Base-by-base conservation (phyloP, 1,140 invertebrate species). In the Neodiprion pinetum region DNA sequence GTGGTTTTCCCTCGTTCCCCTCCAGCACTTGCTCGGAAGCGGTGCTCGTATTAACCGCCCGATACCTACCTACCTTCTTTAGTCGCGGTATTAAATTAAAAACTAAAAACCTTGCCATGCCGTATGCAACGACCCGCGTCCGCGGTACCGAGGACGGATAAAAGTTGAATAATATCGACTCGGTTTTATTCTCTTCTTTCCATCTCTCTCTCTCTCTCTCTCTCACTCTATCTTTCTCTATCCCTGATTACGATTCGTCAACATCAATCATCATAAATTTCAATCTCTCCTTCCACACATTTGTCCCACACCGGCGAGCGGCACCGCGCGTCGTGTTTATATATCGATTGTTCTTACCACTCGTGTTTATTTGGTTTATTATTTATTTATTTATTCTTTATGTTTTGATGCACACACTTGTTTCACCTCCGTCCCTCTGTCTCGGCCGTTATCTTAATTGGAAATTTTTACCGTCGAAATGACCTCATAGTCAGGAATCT, bases 1-100 rank as follows among this genome's bases (percentile, higher is more conserved):
- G 48, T 79, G 78, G 70, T 71, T 65, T 71, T 66, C 48, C 10
- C 65, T 50, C 53, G 70, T 73, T 76, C 49, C 73, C 49, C 66
- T 73, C 75, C 50, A 61, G 53, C 69, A 28, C 67, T 70, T 48
- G 53, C 53, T 61, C 53, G 9, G 47, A 71, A 75, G 61, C 48
- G 48, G 48, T 66, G 71, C 67, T 53, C 48, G 66, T 75, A 72
- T 65, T 66, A 71, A 65, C 67, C 65, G 65, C 28, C 67, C 74
- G 65, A 72, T 69, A 76, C 67, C 70, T 65, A 40, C 28, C 28
- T 40, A 40, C 53, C 53, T 61, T 61, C 53, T 61, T 61, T 61
- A 61, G 53, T 61, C 67, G 17, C 67, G 67, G 67, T 69, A 69
- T 69, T 69, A 61, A 61, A 61, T 61, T 61, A 69, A 69, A 65